phyloP scores from a whole-genome alignment of 2,113 vertebrate genomes.

The Onychorhynchus coronatus region DNA sequence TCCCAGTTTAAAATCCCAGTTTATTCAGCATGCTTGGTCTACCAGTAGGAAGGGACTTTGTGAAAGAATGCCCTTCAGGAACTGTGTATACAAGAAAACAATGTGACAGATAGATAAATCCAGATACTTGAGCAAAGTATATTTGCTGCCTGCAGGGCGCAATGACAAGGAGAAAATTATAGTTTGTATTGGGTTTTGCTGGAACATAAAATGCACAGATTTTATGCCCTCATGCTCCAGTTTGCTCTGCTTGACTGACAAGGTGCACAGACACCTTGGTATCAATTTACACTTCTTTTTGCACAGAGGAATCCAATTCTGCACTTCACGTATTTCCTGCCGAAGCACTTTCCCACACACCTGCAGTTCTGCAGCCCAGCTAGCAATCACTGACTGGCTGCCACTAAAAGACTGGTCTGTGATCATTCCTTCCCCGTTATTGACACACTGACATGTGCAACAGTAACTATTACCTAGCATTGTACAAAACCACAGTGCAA shows the following conservation, averaged over 20 bases:
- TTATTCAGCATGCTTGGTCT: background rate
- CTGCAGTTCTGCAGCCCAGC: background rate
- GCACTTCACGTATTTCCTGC: background rate
- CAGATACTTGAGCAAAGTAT: conserved; percentile 3
- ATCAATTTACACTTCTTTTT: background rate
- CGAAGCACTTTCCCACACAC: background rate
- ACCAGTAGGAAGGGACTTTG: background rate
- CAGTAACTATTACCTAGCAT: background rate
- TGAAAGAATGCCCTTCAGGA: background rate
- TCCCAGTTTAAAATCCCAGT: background rate
- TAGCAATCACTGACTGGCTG: background rate
- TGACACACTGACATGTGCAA: background rate
- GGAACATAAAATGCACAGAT: conserved; percentile 26
- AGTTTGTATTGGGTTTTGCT: background rate
- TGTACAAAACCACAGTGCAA: background rate
- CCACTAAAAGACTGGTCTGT: background rate
- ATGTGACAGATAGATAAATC: conserved; percentile 12
- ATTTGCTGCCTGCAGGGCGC: conserved; percentile 27
- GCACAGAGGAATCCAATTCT: background rate
- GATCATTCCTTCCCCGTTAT: background rate
- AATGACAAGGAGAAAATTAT: conserved; percentile 46
- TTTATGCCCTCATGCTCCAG: background rate
- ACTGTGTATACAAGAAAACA: background rate
- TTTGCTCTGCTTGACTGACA: conserved; percentile 29
- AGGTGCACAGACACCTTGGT: background rate